Evolutionary conservation across 2,797 vertebrate genomes (phyloP).

Genomic region (Huso huso): DNA sequence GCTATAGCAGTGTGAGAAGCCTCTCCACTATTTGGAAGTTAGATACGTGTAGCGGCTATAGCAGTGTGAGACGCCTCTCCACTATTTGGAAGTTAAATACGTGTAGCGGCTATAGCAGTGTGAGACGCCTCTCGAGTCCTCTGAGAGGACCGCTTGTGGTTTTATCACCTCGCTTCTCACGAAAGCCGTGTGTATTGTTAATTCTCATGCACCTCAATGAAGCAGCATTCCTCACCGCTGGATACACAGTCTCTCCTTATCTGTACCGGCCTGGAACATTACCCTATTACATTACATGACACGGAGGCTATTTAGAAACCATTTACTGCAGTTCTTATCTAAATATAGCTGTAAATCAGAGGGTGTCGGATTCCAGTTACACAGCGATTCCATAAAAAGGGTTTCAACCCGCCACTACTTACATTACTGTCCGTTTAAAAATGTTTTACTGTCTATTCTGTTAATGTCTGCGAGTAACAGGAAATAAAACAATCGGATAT

Average conservation of each 20-base stretch:
- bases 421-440: constrained; percentile 65
- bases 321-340: constrained; percentile 77
- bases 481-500: constrained; percentile 43
- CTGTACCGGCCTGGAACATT: constrained; percentile 53
- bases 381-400: constrained; percentile 84
- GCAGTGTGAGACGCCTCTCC: too few species aligned
- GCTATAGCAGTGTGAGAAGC: too few species aligned
- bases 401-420: constrained; percentile 69
- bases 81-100: too few species aligned
- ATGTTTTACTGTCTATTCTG: constrained; percentile 64
- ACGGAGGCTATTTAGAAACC: constrained; percentile 76
- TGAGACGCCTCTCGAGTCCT: constrained; percentile 14
- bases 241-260: constrained; percentile 48
- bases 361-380: constrained; percentile 67
- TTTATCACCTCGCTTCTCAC: constrained; percentile 13
- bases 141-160: constrained; percentile 15
- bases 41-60: too few species aligned
- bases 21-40: too few species aligned
- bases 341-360: constrained; percentile 87
- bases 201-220: constrained; percentile 19
- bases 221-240: constrained; percentile 25
- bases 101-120: background rate
- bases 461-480: constrained; percentile 51
- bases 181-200: constrained; percentile 12
- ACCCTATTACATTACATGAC: constrained; percentile 68